phyloP scores from a whole-genome alignment of 2,113 vertebrate genomes.

The Notarius quadriscutis region DNA sequence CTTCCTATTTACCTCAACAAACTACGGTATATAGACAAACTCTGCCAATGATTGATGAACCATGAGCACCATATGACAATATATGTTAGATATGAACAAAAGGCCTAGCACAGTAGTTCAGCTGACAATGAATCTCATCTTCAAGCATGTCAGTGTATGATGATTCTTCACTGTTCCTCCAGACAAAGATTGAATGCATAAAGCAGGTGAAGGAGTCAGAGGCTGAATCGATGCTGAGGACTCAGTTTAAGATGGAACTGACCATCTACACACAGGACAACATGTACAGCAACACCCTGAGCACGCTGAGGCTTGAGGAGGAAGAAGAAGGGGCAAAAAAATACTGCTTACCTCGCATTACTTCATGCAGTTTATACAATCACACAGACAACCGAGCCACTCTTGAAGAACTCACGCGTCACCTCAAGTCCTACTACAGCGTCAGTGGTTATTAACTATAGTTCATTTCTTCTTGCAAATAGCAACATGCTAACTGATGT shows the following conservation, averaged over 20 bases:
- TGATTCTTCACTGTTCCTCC: neutral
- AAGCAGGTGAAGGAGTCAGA: constrained; percentile 60
- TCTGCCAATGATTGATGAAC: neutral
- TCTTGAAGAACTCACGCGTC: constrained; percentile 63
- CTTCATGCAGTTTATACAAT: neutral
- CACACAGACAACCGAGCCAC: constrained; percentile 25
- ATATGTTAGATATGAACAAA: neutral
- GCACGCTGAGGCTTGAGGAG: constrained; percentile 23
- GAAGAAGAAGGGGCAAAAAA: accelerated
- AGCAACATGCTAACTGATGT: too few relatives aligned
- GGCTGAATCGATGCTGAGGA: constrained; percentile 70
- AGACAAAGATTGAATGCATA: constrained; percentile 79
- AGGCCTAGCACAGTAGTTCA: neutral
- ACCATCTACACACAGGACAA: constrained; percentile 83
- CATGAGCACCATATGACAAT: neutral
- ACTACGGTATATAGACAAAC: too few relatives aligned
- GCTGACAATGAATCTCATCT: neutral
- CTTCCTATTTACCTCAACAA: neutral
- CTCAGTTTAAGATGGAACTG: constrained; percentile 86
- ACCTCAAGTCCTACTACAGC: constrained; percentile 66
- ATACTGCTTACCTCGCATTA: accelerated
- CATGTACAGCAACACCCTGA: constrained; percentile 64
- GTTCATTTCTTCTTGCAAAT: neutral
- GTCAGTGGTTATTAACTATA: constrained; percentile 54
- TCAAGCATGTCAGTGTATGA: neutral